phyloP scores from a whole-genome alignment of 2,113 vertebrate genomes.

The Lycocorax pyrrhopterus region DNA sequence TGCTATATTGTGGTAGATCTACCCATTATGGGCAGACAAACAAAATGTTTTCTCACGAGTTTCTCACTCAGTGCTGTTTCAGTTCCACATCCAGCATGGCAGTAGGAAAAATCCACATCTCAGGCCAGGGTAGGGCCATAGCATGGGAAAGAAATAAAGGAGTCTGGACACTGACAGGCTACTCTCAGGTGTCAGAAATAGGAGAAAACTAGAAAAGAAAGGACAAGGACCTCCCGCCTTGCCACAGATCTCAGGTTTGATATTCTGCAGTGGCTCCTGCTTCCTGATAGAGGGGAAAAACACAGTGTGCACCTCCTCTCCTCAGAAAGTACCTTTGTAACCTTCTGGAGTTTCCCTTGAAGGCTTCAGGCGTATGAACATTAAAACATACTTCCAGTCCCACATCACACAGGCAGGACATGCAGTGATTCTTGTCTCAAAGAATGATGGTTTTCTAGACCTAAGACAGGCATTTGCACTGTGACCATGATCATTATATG shows the following conservation, averaged over 20 bases:
- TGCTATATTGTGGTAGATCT: neutral
- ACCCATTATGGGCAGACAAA: neutral
- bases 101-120: neutral
- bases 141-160: neutral
- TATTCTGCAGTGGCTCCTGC: neutral
- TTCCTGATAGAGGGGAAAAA: neutral
- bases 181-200: neutral
- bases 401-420: neutral
- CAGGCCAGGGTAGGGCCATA: neutral
- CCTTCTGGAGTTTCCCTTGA: neutral
- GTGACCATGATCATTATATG: neutral
- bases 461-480: neutral
- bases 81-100: neutral
- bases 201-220: neutral
- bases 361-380: neutral
- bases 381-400: conserved; percentile 12
- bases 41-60: neutral
- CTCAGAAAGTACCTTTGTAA: neutral
- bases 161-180: neutral
- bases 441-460: neutral
- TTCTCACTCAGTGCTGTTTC: neutral
- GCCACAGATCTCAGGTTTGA: neutral
- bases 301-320: neutral
- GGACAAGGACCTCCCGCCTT: neutral
- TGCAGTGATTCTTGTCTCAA: neutral